These are phyloP conservation scores for Mycteria americana DNA, from an alignment of 2,797 vertebrate species.

Conservation along the genomic window DNA sequence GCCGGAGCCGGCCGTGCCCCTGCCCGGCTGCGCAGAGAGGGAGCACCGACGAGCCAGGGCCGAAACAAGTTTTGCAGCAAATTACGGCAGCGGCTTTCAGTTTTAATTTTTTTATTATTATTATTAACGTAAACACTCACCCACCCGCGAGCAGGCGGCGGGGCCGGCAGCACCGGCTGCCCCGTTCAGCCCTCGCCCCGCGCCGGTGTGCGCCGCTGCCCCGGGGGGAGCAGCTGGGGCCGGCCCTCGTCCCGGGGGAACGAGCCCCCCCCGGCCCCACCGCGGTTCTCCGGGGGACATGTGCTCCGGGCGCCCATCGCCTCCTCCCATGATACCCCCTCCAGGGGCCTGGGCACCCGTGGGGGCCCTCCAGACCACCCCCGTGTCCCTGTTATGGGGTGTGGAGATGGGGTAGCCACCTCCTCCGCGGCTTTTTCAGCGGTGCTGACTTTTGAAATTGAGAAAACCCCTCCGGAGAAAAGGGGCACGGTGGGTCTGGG, in stretches of 20 bases:
- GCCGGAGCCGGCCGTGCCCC: not conserved
- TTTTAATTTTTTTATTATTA: not conserved
- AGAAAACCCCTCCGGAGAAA: not conserved
- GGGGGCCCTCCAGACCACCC: not conserved
- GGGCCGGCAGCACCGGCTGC: fast-evolving
- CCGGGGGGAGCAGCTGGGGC: not conserved
- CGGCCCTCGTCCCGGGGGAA: fast-evolving
- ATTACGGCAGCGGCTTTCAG: not conserved
- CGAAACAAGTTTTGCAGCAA: not conserved
- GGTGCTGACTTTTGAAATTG: not conserved
- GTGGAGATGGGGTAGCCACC: not conserved
- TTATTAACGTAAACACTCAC: not conserved
- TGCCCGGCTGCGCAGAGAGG: fast-evolving
- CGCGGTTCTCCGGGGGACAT: fast-evolving
- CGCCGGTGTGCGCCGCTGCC: not conserved
- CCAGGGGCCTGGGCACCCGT: not conserved
- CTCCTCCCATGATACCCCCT: not conserved
- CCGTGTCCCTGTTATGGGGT: not conserved
- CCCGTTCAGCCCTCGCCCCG: fast-evolving
- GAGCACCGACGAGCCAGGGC: not conserved
- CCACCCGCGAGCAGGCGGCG: not conserved
- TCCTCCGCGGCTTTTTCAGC: not conserved
- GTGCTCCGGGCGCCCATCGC: too few relatives aligned
- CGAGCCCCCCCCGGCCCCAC: not conserved
- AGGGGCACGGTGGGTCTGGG: fast-evolving